Base-by-base conservation (phyloP, 1,140 invertebrate species). In the Pantala flavescens region DNA sequence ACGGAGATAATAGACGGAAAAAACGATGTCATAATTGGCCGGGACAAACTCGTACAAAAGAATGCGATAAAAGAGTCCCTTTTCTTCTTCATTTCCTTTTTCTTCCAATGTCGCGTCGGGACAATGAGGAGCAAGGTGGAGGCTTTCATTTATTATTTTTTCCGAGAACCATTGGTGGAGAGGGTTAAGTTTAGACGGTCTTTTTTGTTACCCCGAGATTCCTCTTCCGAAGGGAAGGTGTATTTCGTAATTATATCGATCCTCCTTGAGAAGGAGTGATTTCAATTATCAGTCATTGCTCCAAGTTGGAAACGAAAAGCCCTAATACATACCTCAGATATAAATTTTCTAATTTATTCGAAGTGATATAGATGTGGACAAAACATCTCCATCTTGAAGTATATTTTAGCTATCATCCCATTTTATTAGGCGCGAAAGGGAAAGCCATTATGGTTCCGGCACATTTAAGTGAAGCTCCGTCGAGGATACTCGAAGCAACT, bases 41-140 rank as follows among this genome's bases (percentile, higher is more conserved):
- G 49, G 49, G 49, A 63, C 49, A 63, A 63, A 63, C 49, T 63
- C 49, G 49, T 63, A 63, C 49, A 63, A 63, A 63, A 63, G 49
- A 63, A 63, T 12, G 12, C 49, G 49, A 63, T 63, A 63, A 63
- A 63, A 12, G 49, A 16, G 3, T 63, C 49, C 49, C n/a, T 21
- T 63, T 63, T 63, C 49, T 63, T 63, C 49, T 19, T 63, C 49
- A 14, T 63, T 63, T 63, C 49, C 49, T 63, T 63, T 63, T 63
- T 63, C 49, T 63, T 63, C 49, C 49, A 12, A 63, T 63, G 49
- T 63, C 49, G 49, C 49, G 49, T 14, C 49, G 49, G 49, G 49
- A 63, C 49, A 63, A 63, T 63, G 49, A 21, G n/a, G 12, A 63
- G 12, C 49, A 63, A 21, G 49, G 49, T 16, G 16, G 49, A 9